These are phyloP conservation scores for Arge pagana DNA, from an alignment of 2,888 invertebrate species.

Conservation along the genomic window DNA sequence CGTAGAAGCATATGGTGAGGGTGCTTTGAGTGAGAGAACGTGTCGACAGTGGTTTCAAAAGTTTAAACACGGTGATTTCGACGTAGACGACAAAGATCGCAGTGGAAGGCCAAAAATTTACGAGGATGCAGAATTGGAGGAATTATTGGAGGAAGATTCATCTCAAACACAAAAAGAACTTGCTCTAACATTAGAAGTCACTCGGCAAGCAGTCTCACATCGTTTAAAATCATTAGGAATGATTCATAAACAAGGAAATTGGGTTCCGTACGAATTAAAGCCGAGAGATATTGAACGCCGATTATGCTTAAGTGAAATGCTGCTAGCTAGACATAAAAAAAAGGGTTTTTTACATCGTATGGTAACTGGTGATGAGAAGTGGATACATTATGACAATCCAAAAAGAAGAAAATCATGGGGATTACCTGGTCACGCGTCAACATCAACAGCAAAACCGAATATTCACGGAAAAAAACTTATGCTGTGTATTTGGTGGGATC, in stretches of 20 bases:
- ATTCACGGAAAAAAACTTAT: constrained; percentile 31
- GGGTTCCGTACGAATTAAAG: constrained; percentile 24
- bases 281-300: constrained; percentile 26
- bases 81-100: too few relatives aligned
- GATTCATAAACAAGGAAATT: too few relatives aligned
- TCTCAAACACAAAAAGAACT: too few relatives aligned
- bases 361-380: constrained; percentile 30
- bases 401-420: constrained; percentile 34
- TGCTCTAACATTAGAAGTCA: too few relatives aligned
- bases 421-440: constrained; percentile 30
- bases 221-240: constrained; percentile 32
- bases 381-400: constrained; percentile 28
- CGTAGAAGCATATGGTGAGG: too few relatives aligned
- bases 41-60: too few relatives aligned
- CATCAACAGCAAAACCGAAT: constrained; percentile 32
- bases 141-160: too few relatives aligned
- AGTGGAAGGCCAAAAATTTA: too few relatives aligned
- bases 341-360: constrained; percentile 29
- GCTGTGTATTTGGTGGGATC: too few relatives aligned
- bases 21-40: too few relatives aligned
- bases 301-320: constrained; percentile 20
- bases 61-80: too few relatives aligned
- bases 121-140: too few relatives aligned
- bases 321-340: constrained; percentile 25
- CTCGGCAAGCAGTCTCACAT: constrained; percentile 28